phyloP scores from a whole-genome alignment of 2,797 vertebrate genomes.

The Parauchenoglanis ngamensis region DNA sequence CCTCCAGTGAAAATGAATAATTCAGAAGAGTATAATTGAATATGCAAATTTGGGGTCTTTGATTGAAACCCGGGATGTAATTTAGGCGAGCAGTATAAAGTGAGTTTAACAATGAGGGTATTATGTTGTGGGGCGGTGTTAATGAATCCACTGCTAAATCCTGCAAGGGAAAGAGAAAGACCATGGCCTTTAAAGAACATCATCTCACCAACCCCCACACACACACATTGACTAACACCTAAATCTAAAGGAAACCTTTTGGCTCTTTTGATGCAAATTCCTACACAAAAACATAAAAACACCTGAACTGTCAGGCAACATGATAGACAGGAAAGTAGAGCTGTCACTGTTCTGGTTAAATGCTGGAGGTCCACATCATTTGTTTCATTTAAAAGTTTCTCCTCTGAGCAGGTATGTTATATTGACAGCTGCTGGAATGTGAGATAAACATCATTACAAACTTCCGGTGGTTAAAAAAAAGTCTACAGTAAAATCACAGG shows the following conservation, averaged over 20 bases:
- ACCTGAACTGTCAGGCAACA: not conserved
- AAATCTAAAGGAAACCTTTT: not conserved
- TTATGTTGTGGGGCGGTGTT: constrained; percentile 37
- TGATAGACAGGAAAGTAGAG: not conserved
- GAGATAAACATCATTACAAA: not conserved
- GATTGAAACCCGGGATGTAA: constrained; percentile 42
- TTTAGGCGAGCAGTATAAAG: constrained; percentile 37
- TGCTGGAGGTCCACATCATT: not conserved
- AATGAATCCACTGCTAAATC: constrained; percentile 39
- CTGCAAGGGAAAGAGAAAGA: constrained; percentile 22
- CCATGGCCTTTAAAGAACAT: constrained; percentile 27
- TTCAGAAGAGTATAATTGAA: constrained; percentile 39
- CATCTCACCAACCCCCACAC: constrained; percentile 14
- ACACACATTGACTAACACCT: not conserved
- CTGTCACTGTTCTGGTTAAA: not conserved
- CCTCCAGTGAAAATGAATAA: constrained; percentile 54
- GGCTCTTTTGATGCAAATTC: not conserved
- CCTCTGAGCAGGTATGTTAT: not conserved
- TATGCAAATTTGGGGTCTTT: constrained; percentile 46
- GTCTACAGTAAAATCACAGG: no score
- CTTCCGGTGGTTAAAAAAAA: no score
- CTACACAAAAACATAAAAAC: not conserved
- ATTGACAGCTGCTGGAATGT: not conserved
- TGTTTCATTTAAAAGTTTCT: no score
- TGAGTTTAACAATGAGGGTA: constrained; percentile 42